Base-by-base conservation (phyloP, 2,113 vertebrate species). In the Zosterops borbonicus region DNA sequence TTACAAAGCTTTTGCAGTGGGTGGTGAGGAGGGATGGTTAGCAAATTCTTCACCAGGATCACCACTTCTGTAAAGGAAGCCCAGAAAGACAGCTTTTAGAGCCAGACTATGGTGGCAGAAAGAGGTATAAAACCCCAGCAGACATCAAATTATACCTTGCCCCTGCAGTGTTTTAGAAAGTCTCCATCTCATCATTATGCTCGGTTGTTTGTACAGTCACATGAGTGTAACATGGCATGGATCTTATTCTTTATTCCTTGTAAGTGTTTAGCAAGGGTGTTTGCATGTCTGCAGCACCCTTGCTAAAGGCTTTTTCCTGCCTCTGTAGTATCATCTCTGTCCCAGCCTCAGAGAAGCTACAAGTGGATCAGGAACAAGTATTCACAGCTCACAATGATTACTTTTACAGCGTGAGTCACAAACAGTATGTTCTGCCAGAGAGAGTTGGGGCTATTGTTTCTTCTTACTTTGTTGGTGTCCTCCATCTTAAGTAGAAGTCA, bases 201-300 rank as follows among this genome's bases (percentile, higher is more conserved):
- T 79, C 86, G 14, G 9, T 42, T 94, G 49, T 83, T 76, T 7
- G 1, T 55, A 20, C 4, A 64, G n/a, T 58, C 49, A 2, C 17
- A 5, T 33, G 59, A 47, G 21, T 27, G 60, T 27, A 52, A 56
- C 0, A 0, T 53, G 56, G 28, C 29, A 7, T 47, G n/a, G 42
- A 27, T 87, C 71, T 92, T 76, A 20, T 50, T 47, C 73, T 89
- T 89, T 56, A 39, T 68, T 76, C 58, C 41, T 29, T 69, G 11
- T 7, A 50, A 91, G 20, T 35, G 11, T 91, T 80, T 79, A 74
- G 39, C 71, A 81, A 64, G n/a, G 19, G 7, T 81, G 56, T 35
- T 74, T 77, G 59, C 11, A 16, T 41, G 33, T 82, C 64, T 76
- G 37, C 64, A 83, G 68, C 16, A 53, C 52, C 28, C 52, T 29